phyloP scores from a whole-genome alignment of 2,113 vertebrate genomes.

The Platycercus adscitus region DNA sequence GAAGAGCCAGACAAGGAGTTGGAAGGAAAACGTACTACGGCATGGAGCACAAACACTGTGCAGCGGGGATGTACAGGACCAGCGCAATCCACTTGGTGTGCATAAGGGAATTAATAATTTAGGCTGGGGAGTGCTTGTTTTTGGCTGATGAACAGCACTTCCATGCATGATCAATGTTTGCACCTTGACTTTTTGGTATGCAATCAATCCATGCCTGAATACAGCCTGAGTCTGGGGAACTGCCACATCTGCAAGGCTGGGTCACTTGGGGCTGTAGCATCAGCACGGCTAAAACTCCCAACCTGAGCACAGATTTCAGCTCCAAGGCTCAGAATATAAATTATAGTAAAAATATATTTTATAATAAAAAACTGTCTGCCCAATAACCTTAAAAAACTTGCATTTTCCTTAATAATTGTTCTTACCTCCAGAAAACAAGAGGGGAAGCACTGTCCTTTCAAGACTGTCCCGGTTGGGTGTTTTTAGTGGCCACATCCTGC shows the following conservation, averaged over 20 bases:
- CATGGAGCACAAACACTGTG: neutral
- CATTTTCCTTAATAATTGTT: neutral
- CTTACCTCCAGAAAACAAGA: neutral
- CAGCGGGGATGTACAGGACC: accelerated
- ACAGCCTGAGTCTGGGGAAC: neutral
- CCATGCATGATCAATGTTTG: conserved; percentile 7
- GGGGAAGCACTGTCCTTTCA: neutral
- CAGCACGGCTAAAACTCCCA: accelerated
- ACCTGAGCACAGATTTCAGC: neutral
- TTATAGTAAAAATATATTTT: neutral
- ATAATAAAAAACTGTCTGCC: neutral
- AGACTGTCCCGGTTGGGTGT: neutral
- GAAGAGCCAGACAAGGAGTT: conserved; percentile 23
- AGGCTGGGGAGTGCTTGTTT: neutral
- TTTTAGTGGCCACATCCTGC: neutral
- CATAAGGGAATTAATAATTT: conserved; percentile 22
- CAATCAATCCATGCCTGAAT: neutral
- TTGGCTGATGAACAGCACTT: neutral
- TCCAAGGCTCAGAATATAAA: neutral
- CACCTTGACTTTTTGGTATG: conserved; percentile 5
- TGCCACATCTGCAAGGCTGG: neutral
- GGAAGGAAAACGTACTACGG: neutral
- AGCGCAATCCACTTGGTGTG: accelerated
- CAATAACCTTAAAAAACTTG: accelerated
- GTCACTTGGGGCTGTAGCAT: neutral